Conservation (phyloP, 2,888 invertebrate species). For the Amblyjoppa proteus region DNA sequence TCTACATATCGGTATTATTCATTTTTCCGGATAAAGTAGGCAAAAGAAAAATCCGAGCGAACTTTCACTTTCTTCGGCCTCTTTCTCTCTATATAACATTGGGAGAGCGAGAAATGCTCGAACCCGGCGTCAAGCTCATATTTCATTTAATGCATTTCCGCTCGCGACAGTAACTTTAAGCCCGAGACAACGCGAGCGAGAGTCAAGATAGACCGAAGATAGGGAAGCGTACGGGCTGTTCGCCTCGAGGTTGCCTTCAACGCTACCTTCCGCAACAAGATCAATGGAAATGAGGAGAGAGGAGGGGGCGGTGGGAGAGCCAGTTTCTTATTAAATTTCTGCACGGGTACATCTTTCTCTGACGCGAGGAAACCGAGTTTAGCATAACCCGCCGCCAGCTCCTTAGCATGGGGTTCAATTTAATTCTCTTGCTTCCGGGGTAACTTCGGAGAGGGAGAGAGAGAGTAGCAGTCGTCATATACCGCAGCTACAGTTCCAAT, state of each 20-base stretch:
- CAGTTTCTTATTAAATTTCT: slow-evolving; percentile 15
- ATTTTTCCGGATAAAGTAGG: slow-evolving; percentile 28
- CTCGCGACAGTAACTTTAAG: slow-evolving; percentile 28
- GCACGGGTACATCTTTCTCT: slow-evolving; percentile 14
- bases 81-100: slow-evolving; percentile 11
- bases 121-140: neutral
- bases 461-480: slow-evolving; percentile 11
- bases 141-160: slow-evolving; percentile 39
- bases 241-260: slow-evolving; percentile 1
- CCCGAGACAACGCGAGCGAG: neutral
- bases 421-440: slow-evolving; percentile 66
- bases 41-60: slow-evolving; percentile 40
- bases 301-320: neutral
- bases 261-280: neutral
- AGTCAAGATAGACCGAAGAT: slow-evolving; percentile 2
- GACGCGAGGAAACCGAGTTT: slow-evolving; percentile 21
- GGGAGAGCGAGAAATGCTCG: neutral
- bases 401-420: slow-evolving; percentile 70
- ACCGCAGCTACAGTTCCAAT: slow-evolving; percentile 51
- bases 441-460: slow-evolving; percentile 31
- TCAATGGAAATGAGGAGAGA: slow-evolving; percentile 15
- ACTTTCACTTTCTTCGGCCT: slow-evolving; percentile 42
- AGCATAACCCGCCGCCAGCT: slow-evolving; percentile 34
- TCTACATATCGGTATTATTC: slow-evolving; percentile 52
- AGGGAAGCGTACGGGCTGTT: neutral